Conservation (phyloP, 2,113 vertebrate genomes). For the Oenanthe melanoleuca region DNA sequence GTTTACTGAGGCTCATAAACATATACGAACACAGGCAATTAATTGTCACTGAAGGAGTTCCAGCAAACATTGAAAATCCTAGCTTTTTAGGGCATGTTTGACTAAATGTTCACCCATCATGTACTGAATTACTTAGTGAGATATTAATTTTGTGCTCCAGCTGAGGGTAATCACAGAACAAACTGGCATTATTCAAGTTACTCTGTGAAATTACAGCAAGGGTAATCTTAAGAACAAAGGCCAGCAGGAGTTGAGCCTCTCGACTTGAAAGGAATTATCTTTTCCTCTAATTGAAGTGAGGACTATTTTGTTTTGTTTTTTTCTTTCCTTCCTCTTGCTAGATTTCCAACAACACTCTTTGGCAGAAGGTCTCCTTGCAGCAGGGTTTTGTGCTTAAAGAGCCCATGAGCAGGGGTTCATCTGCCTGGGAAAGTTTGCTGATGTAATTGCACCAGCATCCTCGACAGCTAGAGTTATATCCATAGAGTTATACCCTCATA, state of each 20-base stretch:
- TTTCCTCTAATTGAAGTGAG: slow-evolving; percentile 62
- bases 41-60: slow-evolving; percentile 70
- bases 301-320: slow-evolving; percentile 39
- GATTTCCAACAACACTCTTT: not conserved
- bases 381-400: not conserved
- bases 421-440: not conserved
- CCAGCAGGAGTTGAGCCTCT: slow-evolving; percentile 55
- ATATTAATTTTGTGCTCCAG: slow-evolving; percentile 67
- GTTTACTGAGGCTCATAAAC: slow-evolving; percentile 74
- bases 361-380: not conserved
- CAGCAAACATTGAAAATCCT: slow-evolving; percentile 38
- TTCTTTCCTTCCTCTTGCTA: slow-evolving; percentile 47
- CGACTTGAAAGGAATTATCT: slow-evolving; percentile 66
- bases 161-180: slow-evolving; percentile 68
- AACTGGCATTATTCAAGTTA: slow-evolving; percentile 44
- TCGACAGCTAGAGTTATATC: not conserved
- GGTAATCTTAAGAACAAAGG: slow-evolving; percentile 58
- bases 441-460: not conserved
- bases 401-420: not conserved
- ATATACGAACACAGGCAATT: slow-evolving; percentile 68
- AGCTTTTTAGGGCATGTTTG: slow-evolving; percentile 66
- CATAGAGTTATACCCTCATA: no score
- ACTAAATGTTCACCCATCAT: slow-evolving; percentile 61
- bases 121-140: slow-evolving; percentile 69
- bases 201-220: slow-evolving; percentile 26